Conservation (phyloP, 2,888 invertebrate species). For the Macrosiphum euphorbiae region DNA sequence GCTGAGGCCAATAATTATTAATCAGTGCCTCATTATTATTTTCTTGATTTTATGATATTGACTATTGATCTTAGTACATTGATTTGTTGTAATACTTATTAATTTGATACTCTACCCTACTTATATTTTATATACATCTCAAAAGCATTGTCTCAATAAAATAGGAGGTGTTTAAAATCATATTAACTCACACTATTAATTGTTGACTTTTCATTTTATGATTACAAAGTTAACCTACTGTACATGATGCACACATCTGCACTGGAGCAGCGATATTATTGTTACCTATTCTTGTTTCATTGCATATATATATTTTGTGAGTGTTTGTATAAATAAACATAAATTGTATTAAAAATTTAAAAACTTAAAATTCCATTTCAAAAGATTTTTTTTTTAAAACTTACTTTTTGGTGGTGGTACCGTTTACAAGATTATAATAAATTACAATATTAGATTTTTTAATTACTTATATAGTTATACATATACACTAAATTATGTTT, state of each 20-base stretch:
- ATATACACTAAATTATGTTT: not conserved
- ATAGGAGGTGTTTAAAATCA: not conserved
- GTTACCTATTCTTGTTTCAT: not conserved
- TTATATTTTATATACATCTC: not conserved
- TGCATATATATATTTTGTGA: not conserved
- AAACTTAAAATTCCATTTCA: not conserved
- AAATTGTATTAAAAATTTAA: not conserved
- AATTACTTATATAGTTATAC: not conserved
- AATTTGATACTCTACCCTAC: not conserved
- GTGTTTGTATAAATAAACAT: not conserved
- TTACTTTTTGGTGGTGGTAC: not conserved
- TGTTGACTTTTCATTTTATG: not conserved
- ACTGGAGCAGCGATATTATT: not conserved
- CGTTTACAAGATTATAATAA: not conserved
- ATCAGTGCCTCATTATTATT: not conserved
- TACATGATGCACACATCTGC: not conserved
- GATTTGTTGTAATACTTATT: not conserved
- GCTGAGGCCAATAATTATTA: not conserved
- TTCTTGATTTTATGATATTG: not conserved
- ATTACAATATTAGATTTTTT: not conserved
- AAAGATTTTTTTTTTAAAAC: not conserved
- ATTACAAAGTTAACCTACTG: not conserved
- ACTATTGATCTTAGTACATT: not conserved
- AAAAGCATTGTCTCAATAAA: not conserved
- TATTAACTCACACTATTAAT: not conserved